Base-by-base conservation (phyloP, 2,113 vertebrate genomes). In the Catagonus wagneri region DNA sequence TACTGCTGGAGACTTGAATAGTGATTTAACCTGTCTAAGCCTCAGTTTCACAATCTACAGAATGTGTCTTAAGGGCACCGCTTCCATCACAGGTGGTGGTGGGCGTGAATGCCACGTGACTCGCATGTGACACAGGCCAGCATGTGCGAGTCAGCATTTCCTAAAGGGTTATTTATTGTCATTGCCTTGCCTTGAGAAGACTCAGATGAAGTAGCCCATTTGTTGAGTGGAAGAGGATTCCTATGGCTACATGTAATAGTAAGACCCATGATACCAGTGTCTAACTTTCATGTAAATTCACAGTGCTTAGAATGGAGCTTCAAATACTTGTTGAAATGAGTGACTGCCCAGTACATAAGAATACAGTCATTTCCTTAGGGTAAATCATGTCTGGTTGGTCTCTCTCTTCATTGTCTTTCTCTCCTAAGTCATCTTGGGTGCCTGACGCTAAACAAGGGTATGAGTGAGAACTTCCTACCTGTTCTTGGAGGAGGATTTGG, bases 1-100 rank as follows among this genome's bases (percentile, higher is more conserved):
- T 54, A 60, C 7, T 5, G 0, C 8, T 39, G 25, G 65, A 58
- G 85, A 39, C 72, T 52, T 86, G 79, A 44, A 23, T 32, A 23
- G 17, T 34, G 34, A 68, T 39, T 69, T 85, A 58, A 66, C 25
- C 29, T 84, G 39, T 58, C 50, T 74, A 52, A 83, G 58, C 88
- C 71, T 97, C 81, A 16, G 83, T 79, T 96, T 96, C 86, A 36
- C 69, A 65, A 50, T 83, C 85, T 94, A 27, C 29, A 78, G 39
- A 69, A 52, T 50, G 22, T 68, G 20, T 22, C 36, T 56, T 56
- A n/a, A n/a, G 6, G 39, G 71, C 50, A 8, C 29, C 6, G 54
- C 29, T 44, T 10, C n/a, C 1, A 7, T 68, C 29, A 16, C 29
- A 34, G 54, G 36, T 72, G 0, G 0, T 69, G 5, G 9, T 50